A percentile compares a stretch with the other conserved stretches of the same genome.
Evolutionary conservation across 92 coral and sea anemone genomes (phyloP).

Genomic region (Heteractis magnifica): DNA sequence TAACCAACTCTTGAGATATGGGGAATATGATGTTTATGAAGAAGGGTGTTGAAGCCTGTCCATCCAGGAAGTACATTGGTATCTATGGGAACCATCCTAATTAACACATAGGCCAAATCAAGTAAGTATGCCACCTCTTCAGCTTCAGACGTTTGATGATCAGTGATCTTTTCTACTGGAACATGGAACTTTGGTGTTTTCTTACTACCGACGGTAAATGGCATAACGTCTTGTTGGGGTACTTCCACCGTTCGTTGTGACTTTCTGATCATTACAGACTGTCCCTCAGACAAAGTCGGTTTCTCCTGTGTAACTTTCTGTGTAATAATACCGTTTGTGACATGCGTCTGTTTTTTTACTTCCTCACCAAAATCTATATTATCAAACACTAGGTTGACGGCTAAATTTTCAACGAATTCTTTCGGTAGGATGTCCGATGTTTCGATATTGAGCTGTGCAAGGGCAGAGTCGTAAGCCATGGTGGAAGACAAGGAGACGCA

Average conservation of each 20-base stretch:
- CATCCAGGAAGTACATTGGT: conserved; percentile 27
- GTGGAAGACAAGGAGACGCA: conserved; percentile 44
- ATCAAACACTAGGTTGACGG: conserved; percentile 38
- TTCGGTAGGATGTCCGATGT: conserved; percentile 34
- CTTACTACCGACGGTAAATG: conserved; percentile 30
- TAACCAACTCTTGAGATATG: conserved; percentile 37
- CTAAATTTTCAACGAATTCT: conserved; percentile 20
- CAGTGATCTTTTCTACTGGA: conserved; percentile 8
- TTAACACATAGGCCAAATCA: conserved; percentile 39
- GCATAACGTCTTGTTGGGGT: conserved; percentile 16
- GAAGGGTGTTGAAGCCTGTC: conserved; percentile 53
- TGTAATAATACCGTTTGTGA: conserved; percentile 35
- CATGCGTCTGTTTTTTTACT: conserved; percentile 43
- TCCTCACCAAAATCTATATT: conserved; percentile 50
- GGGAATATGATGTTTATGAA: conserved; percentile 25
- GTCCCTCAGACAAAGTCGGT: conserved; percentile 7
- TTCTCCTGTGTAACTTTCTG: conserved; percentile 22
- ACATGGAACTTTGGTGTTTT: conserved; percentile 34
- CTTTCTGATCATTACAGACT: conserved; percentile 32
- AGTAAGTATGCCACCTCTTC: conserved; percentile 8
- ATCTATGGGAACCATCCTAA: conserved; percentile 20
- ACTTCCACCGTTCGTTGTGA: conserved; percentile 37
- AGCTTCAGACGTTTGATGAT: conserved; percentile 16
- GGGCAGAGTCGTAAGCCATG: conserved; percentile 52
- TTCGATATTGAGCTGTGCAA: conserved; percentile 32